These are phyloP conservation scores for Hemicordylus capensis DNA, from an alignment of 2,113 vertebrate genomes.

Conservation along the genomic window DNA sequence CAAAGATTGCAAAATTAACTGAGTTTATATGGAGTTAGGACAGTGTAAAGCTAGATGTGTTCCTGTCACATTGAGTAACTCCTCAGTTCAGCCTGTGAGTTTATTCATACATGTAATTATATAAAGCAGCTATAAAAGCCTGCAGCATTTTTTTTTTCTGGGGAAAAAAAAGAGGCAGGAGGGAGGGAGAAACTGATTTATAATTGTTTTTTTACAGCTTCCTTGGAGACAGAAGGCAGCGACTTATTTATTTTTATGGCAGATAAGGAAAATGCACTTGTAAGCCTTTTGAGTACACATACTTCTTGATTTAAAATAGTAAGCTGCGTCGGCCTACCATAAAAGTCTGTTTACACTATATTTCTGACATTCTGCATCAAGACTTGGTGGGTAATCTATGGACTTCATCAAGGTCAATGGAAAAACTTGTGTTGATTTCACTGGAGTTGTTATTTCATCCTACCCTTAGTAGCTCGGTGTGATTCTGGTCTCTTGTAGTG, in stretches of 20 bases:
- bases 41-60: background rate
- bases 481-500: background rate
- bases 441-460: background rate
- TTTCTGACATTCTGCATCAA: slow-evolving; percentile 30
- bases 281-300: slow-evolving; percentile 3
- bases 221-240: slow-evolving; percentile 28
- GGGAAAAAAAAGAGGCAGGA: background rate
- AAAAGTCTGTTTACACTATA: slow-evolving; percentile 24
- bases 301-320: slow-evolving; percentile 33
- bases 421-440: background rate
- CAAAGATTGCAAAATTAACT: slow-evolving; percentile 41
- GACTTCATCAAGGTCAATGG: background rate
- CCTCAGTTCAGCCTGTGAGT: background rate
- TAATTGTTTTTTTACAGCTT: slow-evolving; percentile 26
- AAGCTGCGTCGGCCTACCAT: slow-evolving; percentile 11
- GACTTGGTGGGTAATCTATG: background rate
- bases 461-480: background rate
- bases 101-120: background rate
- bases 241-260: slow-evolving; percentile 22
- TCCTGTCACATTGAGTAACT: background rate
- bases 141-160: background rate
- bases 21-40: slow-evolving; percentile 20
- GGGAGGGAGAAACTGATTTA: background rate
- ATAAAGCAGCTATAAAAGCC: background rate
- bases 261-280: slow-evolving; percentile 28